phyloP scores from a whole-genome alignment of 2,888 invertebrate genomes.

The Tenthredo distinguenda region DNA sequence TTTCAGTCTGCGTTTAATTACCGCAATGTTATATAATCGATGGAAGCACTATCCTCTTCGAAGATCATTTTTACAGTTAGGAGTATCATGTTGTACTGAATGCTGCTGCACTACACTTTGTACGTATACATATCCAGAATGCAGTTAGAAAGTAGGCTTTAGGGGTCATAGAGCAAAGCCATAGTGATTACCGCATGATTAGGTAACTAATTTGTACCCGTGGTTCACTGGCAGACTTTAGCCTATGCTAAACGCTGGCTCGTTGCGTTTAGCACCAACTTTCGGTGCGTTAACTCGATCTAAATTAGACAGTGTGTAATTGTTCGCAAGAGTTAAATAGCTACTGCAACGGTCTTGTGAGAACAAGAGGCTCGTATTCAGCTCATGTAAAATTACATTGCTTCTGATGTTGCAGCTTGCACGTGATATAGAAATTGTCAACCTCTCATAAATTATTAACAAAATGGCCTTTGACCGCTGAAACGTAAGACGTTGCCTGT shows the following conservation, averaged over 20 bases:
- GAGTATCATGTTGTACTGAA: background rate
- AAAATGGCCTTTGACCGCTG: conserved; percentile 39
- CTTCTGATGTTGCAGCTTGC: background rate
- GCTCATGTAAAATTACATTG: conserved; percentile 3
- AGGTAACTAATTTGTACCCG: conserved; percentile 22
- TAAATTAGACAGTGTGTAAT: background rate
- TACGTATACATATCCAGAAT: conserved; percentile 32
- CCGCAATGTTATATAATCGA: background rate
- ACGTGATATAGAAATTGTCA: background rate
- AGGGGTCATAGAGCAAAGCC: conserved; percentile 71
- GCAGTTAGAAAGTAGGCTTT: conserved; percentile 66
- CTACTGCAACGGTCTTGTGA: background rate
- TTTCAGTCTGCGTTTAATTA: background rate
- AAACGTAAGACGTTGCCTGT: conserved; percentile 16
- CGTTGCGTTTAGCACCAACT: background rate
- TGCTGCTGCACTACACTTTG: background rate
- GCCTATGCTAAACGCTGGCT: background rate
- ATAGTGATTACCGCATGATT: conserved; percentile 41
- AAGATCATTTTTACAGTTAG: background rate
- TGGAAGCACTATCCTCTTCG: background rate
- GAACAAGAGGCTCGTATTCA: background rate
- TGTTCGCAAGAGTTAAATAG: background rate
- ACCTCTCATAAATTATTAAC: background rate
- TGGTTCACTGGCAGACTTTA: background rate
- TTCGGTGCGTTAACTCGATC: background rate